phyloP scores from a whole-genome alignment of 1,140 invertebrate genomes.

The Platorchestia sp. region DNA sequence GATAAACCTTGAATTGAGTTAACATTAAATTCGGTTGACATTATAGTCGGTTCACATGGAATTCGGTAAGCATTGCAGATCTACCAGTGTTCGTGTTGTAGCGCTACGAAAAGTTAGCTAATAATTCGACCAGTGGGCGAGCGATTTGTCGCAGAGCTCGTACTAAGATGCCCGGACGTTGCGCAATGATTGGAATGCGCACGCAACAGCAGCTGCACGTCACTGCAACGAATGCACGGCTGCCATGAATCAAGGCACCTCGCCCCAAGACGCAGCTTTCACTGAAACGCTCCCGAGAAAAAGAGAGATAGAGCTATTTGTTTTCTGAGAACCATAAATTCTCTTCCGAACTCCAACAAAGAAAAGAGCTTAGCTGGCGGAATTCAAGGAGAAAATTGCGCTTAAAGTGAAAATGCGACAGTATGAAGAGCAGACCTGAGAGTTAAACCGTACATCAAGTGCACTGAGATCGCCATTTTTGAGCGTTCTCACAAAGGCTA shows the following conservation, averaged over 20 bases:
- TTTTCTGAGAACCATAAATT: neutral
- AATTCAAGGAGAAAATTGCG: neutral
- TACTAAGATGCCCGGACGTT: neutral
- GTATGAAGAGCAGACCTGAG: neutral
- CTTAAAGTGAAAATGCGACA: neutral
- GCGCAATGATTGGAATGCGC: neutral
- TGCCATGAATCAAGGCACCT: slow-evolving; percentile 5
- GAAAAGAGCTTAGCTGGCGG: neutral
- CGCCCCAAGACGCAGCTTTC: neutral
- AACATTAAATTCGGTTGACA: no score
- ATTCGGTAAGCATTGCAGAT: no score
- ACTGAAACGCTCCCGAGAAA: neutral
- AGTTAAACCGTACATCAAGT: neutral
- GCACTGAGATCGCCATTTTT: neutral
- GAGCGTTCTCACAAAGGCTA: neutral
- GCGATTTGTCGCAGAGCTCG: neutral
- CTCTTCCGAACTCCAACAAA: neutral
- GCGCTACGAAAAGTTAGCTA: neutral
- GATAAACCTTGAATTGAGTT: no score
- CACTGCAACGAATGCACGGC: neutral
- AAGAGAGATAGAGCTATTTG: slow-evolving; percentile 2
- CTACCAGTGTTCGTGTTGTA: no score
- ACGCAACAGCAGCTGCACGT: neutral
- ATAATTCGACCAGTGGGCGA: neutral
- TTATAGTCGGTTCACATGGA: no score